Base-by-base conservation (phyloP, 2,797 vertebrate species). In the Chrosomus eos region DNA sequence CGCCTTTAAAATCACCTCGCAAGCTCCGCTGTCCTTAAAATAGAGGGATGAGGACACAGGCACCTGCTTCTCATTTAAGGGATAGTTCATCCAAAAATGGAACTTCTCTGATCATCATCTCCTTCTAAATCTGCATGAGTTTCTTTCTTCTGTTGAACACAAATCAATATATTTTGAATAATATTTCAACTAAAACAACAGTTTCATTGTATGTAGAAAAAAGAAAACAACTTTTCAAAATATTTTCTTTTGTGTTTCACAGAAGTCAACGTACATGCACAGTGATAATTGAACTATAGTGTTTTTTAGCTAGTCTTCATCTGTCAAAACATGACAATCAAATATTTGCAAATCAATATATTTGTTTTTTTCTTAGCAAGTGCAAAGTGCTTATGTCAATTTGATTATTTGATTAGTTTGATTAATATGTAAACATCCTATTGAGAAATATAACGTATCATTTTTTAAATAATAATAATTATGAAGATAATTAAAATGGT, bases 1-100 rank as follows among this genome's bases (percentile, higher is more conserved):
- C 89, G 92, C 90, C 91, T 91, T 91, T 89, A 91, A 90, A 92
- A 91, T 93, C 92, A 88, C 87, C 88, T 90, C 84, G 82, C 40
- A 80, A 28, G 84, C 90, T 91, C 89, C 86, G 79, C 89, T 91
- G 89, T 87, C 86, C 87, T 91, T 91, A 91, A 90, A 93, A 90
- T 91, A 84, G 73, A 82, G 75, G 80, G 72, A 53, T 58, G 66
- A 38, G 84, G 64, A 38, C 60, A 75, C 16, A 10, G 23, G 40
- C 55, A 55, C 81, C 77, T 31, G 43, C 64, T 76, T n/a, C 31
- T 76, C 31, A 38, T 76, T 8, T n/a, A 58, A 55, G 73, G 7
- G 21, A 36, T 1, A 75, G 51, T 16, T n/a, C 31, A 10, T 36
- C 21, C 31, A 9, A 75, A 58, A n/a, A 33, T 4, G 0, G n/a